Percentiles rank a stretch among this genome's conserved stretches.
These are phyloP conservation scores for Meriones unguiculatus DNA, from an alignment of 2,113 vertebrate genomes.

Conservation along the genomic window DNA sequence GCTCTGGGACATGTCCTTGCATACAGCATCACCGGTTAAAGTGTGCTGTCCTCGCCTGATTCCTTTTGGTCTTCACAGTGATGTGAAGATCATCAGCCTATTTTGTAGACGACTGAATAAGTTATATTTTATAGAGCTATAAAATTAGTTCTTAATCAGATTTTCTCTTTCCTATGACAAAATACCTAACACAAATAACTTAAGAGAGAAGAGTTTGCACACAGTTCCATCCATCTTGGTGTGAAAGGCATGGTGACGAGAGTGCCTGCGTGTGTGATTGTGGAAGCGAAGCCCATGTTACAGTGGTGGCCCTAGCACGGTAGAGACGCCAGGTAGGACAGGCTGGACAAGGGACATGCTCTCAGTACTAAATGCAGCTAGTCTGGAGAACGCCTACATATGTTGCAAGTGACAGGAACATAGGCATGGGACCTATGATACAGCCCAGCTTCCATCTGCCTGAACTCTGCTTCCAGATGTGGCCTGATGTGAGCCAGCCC, in stretches of 20 bases:
- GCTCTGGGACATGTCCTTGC: not conserved
- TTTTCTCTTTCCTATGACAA: not conserved
- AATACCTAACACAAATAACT: not conserved
- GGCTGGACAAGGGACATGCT: not conserved
- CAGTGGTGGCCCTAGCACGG: no score
- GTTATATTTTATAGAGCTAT: not conserved
- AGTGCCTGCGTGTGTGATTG: not conserved
- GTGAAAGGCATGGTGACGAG: not conserved
- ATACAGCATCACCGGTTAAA: no score
- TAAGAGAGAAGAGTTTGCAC: not conserved
- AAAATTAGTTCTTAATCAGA: not conserved
- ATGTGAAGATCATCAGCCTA: not conserved
- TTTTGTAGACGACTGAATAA: not conserved
- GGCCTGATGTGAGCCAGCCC: not conserved
- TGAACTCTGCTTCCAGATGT: not conserved
- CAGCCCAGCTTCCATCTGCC: not conserved
- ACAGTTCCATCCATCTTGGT: not conserved
- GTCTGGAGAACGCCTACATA: not conserved
- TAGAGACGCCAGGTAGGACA: not conserved
- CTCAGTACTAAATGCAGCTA: fast-evolving
- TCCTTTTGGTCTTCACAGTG: not conserved
- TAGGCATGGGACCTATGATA: not conserved
- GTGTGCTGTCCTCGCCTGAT: not conserved
- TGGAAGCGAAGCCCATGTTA: no score
- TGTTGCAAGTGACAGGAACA: not conserved